phyloP scores from a whole-genome alignment of 2,888 invertebrate species.

The Rhamphomyia laevipes region DNA sequence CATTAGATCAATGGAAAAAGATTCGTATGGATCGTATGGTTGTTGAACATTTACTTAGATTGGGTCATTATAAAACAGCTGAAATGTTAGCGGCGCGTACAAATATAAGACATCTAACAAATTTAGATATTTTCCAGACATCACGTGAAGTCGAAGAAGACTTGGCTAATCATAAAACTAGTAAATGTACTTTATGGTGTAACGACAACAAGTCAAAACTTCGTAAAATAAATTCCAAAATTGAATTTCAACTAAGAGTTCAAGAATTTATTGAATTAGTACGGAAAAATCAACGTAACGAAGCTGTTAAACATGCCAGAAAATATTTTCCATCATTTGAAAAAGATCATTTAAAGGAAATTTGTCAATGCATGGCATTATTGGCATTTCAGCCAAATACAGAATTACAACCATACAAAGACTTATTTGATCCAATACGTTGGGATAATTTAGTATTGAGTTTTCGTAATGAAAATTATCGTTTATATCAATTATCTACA shows the following conservation, averaged over 20 bases:
- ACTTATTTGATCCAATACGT: constrained; percentile 50
- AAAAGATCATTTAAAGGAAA: constrained; percentile 73
- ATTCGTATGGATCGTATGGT: constrained; percentile 87
- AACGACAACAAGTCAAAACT: constrained; percentile 93
- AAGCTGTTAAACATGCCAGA: constrained; percentile 89
- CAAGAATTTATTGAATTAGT: constrained; percentile 93
- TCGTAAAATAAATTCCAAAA: constrained; percentile 82
- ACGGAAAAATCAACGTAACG: constrained; percentile 70
- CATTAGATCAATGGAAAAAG: constrained; percentile 35
- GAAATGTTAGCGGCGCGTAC: constrained; percentile 73
- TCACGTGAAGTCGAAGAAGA: constrained; percentile 82
- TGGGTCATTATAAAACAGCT: constrained; percentile 93
- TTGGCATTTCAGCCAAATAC: constrained; percentile 84
- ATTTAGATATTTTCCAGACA: constrained; percentile 81
- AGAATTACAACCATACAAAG: constrained; percentile 56
- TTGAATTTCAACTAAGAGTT: constrained; percentile 78
- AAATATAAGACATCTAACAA: constrained; percentile 75
- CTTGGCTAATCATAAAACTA: constrained; percentile 66
- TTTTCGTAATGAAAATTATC: constrained; percentile 89
- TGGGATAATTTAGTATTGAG: constrained; percentile 81
- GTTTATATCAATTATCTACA: constrained; percentile 83
- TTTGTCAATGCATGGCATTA: constrained; percentile 91
- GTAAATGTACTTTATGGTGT: constrained; percentile 88
- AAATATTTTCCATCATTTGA: constrained; percentile 84
- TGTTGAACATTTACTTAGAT: constrained; percentile 88